Conservation (phyloP, 1,140 invertebrate species). For the Caenorhabditis remanei region DNA sequence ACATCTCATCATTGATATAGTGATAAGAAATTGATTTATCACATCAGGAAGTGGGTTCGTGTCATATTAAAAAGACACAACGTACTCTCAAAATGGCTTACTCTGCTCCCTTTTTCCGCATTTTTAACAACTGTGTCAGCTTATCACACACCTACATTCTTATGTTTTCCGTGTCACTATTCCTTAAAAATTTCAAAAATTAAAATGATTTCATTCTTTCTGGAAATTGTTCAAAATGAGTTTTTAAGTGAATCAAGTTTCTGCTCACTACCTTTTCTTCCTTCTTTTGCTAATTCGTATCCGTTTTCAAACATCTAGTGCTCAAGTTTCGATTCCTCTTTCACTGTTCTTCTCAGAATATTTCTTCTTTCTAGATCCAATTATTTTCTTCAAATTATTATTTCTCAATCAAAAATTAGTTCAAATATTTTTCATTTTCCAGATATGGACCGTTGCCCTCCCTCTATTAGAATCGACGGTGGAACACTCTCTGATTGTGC, state of each 20-base stretch:
- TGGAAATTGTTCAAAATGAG: neutral
- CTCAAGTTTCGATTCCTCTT: neutral
- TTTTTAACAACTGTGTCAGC: neutral
- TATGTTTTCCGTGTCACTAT: neutral
- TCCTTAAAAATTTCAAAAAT: conserved; percentile 12
- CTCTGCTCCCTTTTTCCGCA: neutral
- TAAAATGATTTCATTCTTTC: neutral
- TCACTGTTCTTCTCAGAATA: neutral
- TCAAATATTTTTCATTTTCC: neutral
- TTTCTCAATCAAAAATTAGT: too few relatives aligned
- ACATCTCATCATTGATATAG: conserved; percentile 12
- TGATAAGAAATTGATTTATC: conserved; percentile 41
- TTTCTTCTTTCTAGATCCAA: neutral
- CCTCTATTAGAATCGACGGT: conserved; percentile 38
- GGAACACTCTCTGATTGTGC: conserved; percentile 39
- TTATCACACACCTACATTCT: neutral
- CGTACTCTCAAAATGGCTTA: neutral
- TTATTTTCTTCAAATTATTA: neutral
- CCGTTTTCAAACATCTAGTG: too few relatives aligned
- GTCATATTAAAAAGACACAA: neutral
- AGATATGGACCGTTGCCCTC: conserved; percentile 47
- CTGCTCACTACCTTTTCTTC: neutral
- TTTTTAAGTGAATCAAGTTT: conserved; percentile 1
- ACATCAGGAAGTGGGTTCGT: conserved; percentile 16
- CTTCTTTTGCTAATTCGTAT: neutral